phyloP scores from a whole-genome alignment of 2,888 invertebrate genomes.

The Hyles lineata region DNA sequence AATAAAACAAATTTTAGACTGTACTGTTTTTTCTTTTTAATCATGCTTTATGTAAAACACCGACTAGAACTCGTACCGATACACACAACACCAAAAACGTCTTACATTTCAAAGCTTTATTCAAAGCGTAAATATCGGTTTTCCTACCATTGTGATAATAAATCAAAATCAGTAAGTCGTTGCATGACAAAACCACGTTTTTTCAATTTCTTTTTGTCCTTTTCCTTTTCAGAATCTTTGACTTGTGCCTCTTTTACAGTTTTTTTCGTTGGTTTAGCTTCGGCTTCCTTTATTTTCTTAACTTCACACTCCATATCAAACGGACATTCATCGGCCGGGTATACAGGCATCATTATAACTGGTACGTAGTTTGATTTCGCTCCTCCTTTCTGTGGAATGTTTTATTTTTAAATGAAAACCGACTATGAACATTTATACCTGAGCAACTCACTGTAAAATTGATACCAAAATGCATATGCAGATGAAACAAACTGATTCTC shows the following conservation, averaged over 20 bases:
- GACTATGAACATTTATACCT: no score
- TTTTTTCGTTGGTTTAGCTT: constrained; percentile 54
- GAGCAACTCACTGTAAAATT: neutral
- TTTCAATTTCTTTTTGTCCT: constrained; percentile 61
- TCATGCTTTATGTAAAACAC: neutral
- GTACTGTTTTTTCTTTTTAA: neutral
- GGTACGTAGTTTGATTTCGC: constrained; percentile 66
- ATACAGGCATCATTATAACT: constrained; percentile 77
- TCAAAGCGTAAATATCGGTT: neutral
- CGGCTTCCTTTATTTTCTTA: constrained; percentile 59
- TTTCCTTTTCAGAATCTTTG: constrained; percentile 53
- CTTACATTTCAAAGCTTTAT: neutral
- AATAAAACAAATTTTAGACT: neutral
- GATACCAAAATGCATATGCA: neutral
- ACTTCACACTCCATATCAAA: constrained; percentile 73
- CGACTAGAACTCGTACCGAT: neutral
- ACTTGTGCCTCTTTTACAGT: constrained; percentile 39
- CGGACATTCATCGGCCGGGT: constrained; percentile 69
- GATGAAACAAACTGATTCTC: no score
- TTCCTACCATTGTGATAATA: constrained; percentile 35
- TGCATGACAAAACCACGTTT: constrained; percentile 54
- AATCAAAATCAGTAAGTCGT: constrained; percentile 40
- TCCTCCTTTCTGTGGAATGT: constrained; percentile 48
- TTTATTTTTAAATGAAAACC: neutral
- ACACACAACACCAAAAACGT: neutral